Conservation (phyloP, 2,113 vertebrate genomes). For the Patagioenas fasciata region DNA sequence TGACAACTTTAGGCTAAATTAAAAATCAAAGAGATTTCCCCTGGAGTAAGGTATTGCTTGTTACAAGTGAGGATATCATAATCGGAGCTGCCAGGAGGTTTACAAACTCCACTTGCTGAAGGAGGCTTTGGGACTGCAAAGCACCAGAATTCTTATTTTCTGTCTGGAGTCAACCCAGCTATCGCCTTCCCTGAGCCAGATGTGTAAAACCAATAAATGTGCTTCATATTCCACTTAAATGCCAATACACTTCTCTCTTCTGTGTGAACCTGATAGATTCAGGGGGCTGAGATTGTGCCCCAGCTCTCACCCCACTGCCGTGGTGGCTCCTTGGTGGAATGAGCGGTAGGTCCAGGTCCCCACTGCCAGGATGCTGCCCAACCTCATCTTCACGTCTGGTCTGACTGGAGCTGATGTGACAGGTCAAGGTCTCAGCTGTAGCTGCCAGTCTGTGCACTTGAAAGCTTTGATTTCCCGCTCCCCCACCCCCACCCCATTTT, state of each 20-base stretch:
- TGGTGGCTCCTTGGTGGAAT: not conserved
- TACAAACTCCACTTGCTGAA: slow-evolving; percentile 9
- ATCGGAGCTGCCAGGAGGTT: slow-evolving; percentile 34
- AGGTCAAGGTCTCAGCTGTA: not conserved
- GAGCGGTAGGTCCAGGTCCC: not conserved
- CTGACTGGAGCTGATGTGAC: slow-evolving; percentile 39
- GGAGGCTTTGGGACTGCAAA: not conserved
- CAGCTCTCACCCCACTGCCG: not conserved
- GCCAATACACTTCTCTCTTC: not conserved
- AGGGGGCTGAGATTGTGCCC: not conserved
- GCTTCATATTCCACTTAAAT: not conserved
- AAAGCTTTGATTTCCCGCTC: not conserved
- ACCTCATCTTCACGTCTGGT: slow-evolving; percentile 19
- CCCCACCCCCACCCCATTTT: not conserved
- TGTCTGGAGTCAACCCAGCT: not conserved
- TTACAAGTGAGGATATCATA: slow-evolving; percentile 31
- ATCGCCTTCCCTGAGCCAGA: not conserved
- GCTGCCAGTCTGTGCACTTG: not conserved
- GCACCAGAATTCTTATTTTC: not conserved
- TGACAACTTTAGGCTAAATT: slow-evolving; percentile 45
- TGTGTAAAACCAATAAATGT: not conserved
- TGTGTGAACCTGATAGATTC: not conserved
- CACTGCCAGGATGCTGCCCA: not conserved
- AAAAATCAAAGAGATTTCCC: slow-evolving; percentile 52
- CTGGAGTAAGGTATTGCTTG: slow-evolving; percentile 15